Percentiles rank a stretch among this genome's conserved stretches.
Conservation (phyloP, 2,888 invertebrate species). For the Pelosia muscerda region DNA sequence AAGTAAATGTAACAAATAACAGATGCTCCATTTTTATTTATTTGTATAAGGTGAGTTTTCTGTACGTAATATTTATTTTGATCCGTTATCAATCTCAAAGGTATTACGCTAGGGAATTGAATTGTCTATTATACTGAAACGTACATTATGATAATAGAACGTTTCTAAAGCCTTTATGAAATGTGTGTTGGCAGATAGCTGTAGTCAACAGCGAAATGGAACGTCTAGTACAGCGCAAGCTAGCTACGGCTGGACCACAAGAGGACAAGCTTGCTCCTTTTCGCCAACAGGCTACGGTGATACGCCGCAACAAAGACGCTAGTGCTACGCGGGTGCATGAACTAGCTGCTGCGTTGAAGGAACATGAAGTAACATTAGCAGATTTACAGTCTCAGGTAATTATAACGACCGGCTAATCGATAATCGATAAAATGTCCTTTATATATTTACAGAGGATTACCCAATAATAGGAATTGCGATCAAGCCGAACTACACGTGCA, state of each 20-base stretch:
- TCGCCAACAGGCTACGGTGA: conserved; percentile 93
- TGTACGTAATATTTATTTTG: conserved; percentile 5
- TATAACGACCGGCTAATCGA: not conserved
- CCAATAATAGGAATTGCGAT: too few relatives aligned
- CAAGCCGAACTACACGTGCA: too few relatives aligned
- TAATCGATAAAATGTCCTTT: too few relatives aligned
- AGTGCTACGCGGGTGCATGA: conserved; percentile 91
- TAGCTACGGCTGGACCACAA: conserved; percentile 88
- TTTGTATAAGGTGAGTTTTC: not conserved
- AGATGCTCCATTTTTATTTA: not conserved
- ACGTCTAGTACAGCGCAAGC: conserved; percentile 90
- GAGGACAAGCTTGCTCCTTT: conserved; percentile 93
- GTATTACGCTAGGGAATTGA: conserved; percentile 2
- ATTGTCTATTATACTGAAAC: not conserved
- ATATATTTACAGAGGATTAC: not conserved
- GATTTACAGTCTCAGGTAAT: conserved; percentile 83
- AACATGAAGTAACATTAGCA: conserved; percentile 88
- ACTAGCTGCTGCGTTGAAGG: conserved; percentile 87
- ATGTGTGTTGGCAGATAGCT: conserved; percentile 73
- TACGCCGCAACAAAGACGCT: conserved; percentile 92
- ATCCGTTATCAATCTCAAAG: not conserved
- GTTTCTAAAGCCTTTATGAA: conserved; percentile 1
- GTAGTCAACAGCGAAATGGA: conserved; percentile 88
- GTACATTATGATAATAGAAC: not conserved
- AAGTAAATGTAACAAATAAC: not conserved